Evolutionary conservation across 1,140 invertebrate genomes (phyloP).

Genomic region (Xylocopa sonorina): DNA sequence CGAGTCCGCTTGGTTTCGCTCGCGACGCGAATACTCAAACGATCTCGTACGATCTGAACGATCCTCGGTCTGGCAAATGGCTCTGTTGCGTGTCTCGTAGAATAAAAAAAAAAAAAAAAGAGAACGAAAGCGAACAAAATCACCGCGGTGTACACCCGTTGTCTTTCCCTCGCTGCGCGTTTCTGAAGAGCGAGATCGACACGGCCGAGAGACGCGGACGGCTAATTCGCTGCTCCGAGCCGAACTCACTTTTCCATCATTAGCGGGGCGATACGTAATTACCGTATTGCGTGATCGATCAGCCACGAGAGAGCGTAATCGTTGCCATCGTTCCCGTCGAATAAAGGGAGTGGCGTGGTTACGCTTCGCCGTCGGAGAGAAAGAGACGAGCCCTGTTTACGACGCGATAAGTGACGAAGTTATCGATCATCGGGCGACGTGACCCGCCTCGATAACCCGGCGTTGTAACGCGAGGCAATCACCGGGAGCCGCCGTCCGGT

Average conservation of each 20-base stretch:
- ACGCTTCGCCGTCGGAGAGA: neutral
- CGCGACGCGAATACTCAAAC: neutral
- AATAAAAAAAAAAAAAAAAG: no score
- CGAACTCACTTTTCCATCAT: conserved; percentile 34
- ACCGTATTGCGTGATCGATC: conserved; percentile 50
- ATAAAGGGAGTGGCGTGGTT: conserved; percentile 15
- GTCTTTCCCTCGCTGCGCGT: neutral
- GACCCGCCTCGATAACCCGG: conserved; percentile 25
- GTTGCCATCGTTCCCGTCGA: neutral
- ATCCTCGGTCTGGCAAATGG: conserved; percentile 9
- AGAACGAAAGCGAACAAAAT: neutral
- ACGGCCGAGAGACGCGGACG: neutral
- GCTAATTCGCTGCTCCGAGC: neutral
- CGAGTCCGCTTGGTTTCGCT: neutral
- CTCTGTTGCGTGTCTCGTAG: conserved; percentile 33
- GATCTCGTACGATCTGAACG: neutral
- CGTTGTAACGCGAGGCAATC: conserved; percentile 4
- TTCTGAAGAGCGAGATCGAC: neutral
- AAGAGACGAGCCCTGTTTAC: neutral
- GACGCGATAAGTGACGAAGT: conserved; percentile 37
- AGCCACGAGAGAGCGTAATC: conserved; percentile 4
- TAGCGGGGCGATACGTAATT: conserved; percentile 45
- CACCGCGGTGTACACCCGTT: neutral
- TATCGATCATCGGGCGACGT: conserved; percentile 44
- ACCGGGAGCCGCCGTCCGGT: no score